Conservation (phyloP, 2,113 vertebrate genomes). For the Grus americana region DNA sequence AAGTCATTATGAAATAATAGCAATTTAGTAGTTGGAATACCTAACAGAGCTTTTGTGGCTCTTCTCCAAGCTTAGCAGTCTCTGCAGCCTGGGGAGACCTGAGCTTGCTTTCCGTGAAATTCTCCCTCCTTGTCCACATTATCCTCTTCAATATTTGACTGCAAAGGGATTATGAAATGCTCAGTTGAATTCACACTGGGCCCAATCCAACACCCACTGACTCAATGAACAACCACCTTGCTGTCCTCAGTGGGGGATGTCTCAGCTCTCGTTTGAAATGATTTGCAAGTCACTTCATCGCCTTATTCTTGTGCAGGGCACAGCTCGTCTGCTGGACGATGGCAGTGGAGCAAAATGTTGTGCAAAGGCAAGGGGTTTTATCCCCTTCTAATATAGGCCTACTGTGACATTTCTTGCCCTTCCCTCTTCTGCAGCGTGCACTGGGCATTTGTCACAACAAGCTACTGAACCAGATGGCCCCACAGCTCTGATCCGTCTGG, state of each 20-base stretch:
- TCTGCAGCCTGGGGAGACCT: not conserved
- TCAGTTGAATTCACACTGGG: not conserved
- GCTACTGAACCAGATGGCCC: not conserved
- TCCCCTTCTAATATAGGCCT: not conserved
- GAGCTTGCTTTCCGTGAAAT: not conserved
- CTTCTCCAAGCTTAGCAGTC: not conserved
- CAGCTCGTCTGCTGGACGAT: accelerated
- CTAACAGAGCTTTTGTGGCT: not conserved
- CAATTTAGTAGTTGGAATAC: not conserved
- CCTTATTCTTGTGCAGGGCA: not conserved
- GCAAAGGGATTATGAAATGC: not conserved
- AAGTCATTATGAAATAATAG: not conserved
- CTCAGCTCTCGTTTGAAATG: not conserved
- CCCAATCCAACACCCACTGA: not conserved
- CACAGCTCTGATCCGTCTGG: not conserved
- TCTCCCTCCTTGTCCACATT: not conserved
- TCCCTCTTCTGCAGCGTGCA: not conserved
- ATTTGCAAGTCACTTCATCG: not conserved
- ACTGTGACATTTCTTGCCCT: not conserved
- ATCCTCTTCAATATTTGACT: not conserved
- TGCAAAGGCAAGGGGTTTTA: not conserved
- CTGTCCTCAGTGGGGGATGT: not conserved
- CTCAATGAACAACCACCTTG: not conserved
- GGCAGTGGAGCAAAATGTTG: accelerated
- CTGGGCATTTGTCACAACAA: not conserved